A percentile compares a stretch with the other conserved stretches of the same genome.
phyloP scores from a whole-genome alignment of 2,113 vertebrate genomes.

The Prochilodus magdalenae region DNA sequence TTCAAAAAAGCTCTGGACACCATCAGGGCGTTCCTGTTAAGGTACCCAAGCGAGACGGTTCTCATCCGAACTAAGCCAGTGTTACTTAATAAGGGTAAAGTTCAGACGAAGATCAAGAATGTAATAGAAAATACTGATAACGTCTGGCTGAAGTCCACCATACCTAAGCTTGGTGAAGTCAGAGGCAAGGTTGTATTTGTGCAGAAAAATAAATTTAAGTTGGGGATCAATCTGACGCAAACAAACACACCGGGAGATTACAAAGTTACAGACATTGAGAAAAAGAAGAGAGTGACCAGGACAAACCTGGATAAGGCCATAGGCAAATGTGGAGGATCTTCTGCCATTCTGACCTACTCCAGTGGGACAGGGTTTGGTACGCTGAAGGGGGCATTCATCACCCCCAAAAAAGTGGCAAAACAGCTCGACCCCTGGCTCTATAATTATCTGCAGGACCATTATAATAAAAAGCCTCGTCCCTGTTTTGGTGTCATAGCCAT shows the following conservation, averaged over 20 bases:
- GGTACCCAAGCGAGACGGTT: constrained; percentile 61
- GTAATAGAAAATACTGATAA: constrained; percentile 57
- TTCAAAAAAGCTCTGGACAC: constrained; percentile 53
- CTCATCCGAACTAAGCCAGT: constrained; percentile 75
- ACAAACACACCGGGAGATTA: constrained; percentile 44
- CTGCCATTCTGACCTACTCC: constrained; percentile 73
- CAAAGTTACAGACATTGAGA: constrained; percentile 60
- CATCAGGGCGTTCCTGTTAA: constrained; percentile 53
- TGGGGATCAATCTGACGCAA: constrained; percentile 53
- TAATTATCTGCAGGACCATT: constrained; percentile 69
- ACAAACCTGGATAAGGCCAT: constrained; percentile 59
- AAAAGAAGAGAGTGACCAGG: constrained; percentile 50
- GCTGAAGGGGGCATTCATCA: constrained; percentile 60
- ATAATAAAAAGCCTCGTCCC: constrained; percentile 41
- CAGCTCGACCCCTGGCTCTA: constrained; percentile 74
- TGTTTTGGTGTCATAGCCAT: constrained; percentile 78
- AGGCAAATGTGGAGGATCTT: constrained; percentile 31
- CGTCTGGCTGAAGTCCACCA: constrained; percentile 66
- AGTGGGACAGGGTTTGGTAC: constrained; percentile 74
- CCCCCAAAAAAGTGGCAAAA: constrained; percentile 71
- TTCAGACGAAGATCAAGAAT: constrained; percentile 54
- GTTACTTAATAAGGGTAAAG: constrained; percentile 47
- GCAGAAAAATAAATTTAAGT: constrained; percentile 66
- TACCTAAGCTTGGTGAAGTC: constrained; percentile 72
- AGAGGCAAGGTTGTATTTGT: too few relatives aligned